Evolutionary conservation across 2,888 invertebrate species (phyloP), one percentile per base, ranked within the genome.

Genomic region (Meiosimyza platycephala): DNA sequence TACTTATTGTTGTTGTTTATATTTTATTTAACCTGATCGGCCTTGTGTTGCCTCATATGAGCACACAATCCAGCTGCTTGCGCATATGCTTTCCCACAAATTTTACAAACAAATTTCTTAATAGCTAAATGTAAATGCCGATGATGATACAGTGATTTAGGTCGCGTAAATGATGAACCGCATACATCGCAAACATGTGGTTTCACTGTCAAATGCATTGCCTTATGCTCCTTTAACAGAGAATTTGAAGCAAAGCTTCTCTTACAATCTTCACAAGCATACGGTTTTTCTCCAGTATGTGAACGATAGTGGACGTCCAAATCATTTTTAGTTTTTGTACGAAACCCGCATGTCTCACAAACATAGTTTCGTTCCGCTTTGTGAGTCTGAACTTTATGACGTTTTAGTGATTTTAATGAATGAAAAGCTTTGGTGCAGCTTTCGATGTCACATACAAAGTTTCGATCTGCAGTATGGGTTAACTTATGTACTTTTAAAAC

Each of bases 221-320:
- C 78, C 72, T 76, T 77, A 63, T 80, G 80, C 54, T 79, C 80
- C 22, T 52, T 72, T 6, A 80, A 47, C 15, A 77, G 33, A 4
- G 76, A 75, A 59, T 76, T 72, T 7, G 78, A 78, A 12, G 75
- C 76, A 62, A 80, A 80, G 1, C 76, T 22, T 40, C 76, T 75
- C 4, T 73, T 74, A 63, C 80, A 78, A 4, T 74, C 64, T n/a
- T 75, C 72, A 47, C 78, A 80, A 4, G 59, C 71, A 65, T 81
- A 85, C 0, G 85, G 85, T 7, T 80, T 81, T 16, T 84, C 85
- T 0, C 85, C 85, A 0, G 85, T 84, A 52, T 85, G 85, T 6
- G 79, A 80, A 4, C 84, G 80, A 33, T 78, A 75, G 73, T 85
- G 85, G 12, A 83, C 82, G 9, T 79, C 81, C 18, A 85, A 60